phyloP scores from a whole-genome alignment of 2,888 invertebrate genomes.

The Theretra japonica region DNA sequence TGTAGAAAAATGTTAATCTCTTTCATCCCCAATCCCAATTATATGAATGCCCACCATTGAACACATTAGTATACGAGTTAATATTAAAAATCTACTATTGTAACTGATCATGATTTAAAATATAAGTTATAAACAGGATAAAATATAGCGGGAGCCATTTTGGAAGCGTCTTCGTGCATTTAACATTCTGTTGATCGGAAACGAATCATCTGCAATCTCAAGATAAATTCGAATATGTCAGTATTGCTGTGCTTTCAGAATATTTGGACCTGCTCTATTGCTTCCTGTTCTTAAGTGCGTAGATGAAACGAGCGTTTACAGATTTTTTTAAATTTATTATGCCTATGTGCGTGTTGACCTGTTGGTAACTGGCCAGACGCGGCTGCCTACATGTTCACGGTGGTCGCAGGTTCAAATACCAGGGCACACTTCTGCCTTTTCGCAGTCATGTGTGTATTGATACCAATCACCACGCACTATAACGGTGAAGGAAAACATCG shows the following conservation, averaged over 20 bases:
- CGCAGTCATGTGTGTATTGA: too few relatives aligned
- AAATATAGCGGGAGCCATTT: neutral
- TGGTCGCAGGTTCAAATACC: too few relatives aligned
- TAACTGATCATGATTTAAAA: slow-evolving; percentile 4
- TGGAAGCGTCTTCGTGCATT: neutral
- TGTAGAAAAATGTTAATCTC: neutral
- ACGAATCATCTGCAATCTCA: neutral
- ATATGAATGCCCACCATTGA: slow-evolving; percentile 15
- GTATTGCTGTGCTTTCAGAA: slow-evolving; percentile 11
- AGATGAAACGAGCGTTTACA: slow-evolving; percentile 1
- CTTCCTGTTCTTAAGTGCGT: neutral
- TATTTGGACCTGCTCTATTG: neutral
- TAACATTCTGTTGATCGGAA: neutral
- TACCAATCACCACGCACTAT: too few relatives aligned
- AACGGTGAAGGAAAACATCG: too few relatives aligned
- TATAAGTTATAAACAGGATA: neutral
- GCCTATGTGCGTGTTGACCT: too few relatives aligned
- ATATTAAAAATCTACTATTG: slow-evolving; percentile 17
- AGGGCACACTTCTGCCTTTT: too few relatives aligned
- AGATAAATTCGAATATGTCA: neutral
- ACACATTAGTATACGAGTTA: slow-evolving; percentile 24
- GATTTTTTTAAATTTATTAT: neutral
- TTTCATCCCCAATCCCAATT: neutral
- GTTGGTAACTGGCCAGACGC: too few relatives aligned
- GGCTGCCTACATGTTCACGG: too few relatives aligned